These are phyloP conservation scores for Bubalus kerabau DNA, from an alignment of 2,113 vertebrate genomes.

Conservation along the genomic window DNA sequence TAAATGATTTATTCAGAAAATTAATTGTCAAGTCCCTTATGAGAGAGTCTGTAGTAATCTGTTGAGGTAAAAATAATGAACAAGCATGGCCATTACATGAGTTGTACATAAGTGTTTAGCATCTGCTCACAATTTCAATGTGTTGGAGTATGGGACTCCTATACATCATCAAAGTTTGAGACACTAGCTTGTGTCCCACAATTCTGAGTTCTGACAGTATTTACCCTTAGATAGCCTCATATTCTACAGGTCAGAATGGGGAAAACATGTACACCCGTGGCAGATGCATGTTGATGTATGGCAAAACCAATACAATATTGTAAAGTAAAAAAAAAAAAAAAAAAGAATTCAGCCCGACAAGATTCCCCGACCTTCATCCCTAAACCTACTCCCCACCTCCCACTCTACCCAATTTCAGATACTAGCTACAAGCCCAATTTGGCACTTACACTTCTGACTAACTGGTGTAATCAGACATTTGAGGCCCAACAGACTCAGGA, in stretches of 20 bases:
- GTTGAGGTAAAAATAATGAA: not conserved
- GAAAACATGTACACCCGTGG: too few species aligned
- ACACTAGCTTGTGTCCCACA: not conserved
- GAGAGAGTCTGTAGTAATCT: not conserved
- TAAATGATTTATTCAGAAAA: not conserved
- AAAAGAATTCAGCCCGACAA: not conserved
- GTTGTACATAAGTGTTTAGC: not conserved
- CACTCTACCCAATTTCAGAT: not conserved
- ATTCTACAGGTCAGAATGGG: not conserved
- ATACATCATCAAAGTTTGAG: not conserved
- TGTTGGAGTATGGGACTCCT: not conserved
- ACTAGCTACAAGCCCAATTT: not conserved
- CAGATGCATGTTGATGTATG: too few species aligned
- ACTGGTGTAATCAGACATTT: not conserved
- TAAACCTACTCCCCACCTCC: not conserved
- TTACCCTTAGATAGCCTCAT: not conserved
- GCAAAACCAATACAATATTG: too few species aligned
- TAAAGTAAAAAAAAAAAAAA: too few species aligned
- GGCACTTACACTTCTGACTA: not conserved
- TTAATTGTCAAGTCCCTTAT: not conserved
- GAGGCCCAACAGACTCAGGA: not conserved
- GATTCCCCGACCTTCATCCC: not conserved
- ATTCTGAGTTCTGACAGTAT: not conserved
- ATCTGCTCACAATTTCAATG: not conserved
- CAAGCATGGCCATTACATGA: not conserved